phyloP scores from a whole-genome alignment of 2,888 invertebrate genomes.

The Chamaedrilus cognettii region DNA sequence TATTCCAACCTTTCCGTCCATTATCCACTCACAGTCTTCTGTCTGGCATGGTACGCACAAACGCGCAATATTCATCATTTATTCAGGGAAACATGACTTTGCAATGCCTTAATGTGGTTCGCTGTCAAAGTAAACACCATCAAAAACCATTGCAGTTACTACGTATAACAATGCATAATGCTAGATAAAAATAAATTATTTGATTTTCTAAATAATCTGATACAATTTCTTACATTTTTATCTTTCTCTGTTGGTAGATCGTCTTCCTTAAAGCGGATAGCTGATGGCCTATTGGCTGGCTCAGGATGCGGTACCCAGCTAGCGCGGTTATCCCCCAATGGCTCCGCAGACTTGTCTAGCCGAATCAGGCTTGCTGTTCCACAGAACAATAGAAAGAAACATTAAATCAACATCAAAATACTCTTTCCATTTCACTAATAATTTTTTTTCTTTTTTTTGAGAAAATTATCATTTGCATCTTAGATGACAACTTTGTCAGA shows the following conservation, averaged over 20 bases:
- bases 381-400: no score
- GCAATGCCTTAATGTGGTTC: no score
- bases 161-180: neutral
- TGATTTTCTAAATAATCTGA: neutral
- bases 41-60: no score
- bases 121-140: no score
- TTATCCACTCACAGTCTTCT: no score
- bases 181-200: no score
- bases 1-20: no score
- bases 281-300: neutral
- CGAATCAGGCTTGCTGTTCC: neutral
- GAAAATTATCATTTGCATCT: neutral
- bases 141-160: neutral
- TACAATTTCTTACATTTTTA: neutral
- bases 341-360: neutral
- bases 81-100: neutral
- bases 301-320: neutral
- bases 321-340: neutral
- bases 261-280: conserved; percentile 20
- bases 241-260: neutral
- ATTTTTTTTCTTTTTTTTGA: no score
- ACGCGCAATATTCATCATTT: no score
- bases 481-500: no score
- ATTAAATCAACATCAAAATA: no score
- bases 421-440: no score